Evolutionary conservation across 2,888 invertebrate species (phyloP).

Genomic region (Caprella mutica): DNA sequence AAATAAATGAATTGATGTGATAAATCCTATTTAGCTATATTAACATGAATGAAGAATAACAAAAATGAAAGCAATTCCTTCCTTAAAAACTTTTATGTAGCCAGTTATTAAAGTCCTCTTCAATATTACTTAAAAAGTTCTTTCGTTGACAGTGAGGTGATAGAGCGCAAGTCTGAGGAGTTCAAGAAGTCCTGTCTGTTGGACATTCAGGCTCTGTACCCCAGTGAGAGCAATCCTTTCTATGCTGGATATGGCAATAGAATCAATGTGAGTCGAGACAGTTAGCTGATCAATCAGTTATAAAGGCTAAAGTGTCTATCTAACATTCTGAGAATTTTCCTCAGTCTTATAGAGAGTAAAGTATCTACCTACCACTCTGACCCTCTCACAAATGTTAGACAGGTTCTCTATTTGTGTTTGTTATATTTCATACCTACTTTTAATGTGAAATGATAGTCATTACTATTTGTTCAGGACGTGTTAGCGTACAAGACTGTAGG

Average conservation of each 20-base stretch:
- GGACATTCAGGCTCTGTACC: constrained; percentile 90
- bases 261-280: constrained; percentile 67
- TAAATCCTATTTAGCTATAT: too few relatives aligned
- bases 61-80: too few relatives aligned
- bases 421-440: too few relatives aligned
- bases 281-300: too few relatives aligned
- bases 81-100: too few relatives aligned
- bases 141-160: constrained; percentile 66
- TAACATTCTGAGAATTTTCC: not conserved
- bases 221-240: constrained; percentile 75
- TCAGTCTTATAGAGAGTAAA: not conserved
- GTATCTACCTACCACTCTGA: not conserved
- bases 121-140: constrained; percentile 40
- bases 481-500: constrained; percentile 94
- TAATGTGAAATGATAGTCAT: not conserved
- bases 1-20: too few relatives aligned
- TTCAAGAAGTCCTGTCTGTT: constrained; percentile 97
- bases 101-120: too few relatives aligned
- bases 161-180: constrained; percentile 96
- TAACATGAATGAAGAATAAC: too few relatives aligned
- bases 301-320: too few relatives aligned
- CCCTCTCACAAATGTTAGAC: not conserved
- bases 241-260: constrained; percentile 99
- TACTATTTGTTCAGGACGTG: constrained; percentile 61
- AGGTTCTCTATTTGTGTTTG: too few relatives aligned